Percentiles rank a stretch among this genome's conserved stretches.
Conservation (phyloP, 2,113 vertebrate species). For the Crotalus horridus region DNA sequence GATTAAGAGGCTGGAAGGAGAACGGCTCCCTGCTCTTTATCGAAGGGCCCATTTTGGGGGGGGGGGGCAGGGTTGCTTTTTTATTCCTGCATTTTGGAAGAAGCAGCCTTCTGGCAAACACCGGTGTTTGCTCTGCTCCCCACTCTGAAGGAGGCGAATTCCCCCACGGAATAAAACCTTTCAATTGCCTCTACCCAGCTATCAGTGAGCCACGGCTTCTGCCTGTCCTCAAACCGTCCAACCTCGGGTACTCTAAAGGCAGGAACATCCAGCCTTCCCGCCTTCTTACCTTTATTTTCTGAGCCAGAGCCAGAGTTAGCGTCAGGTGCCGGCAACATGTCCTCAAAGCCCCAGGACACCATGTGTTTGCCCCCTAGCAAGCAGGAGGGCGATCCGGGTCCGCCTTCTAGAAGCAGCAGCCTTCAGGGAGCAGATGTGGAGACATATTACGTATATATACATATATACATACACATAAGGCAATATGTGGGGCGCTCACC, state of each 20-base stretch:
- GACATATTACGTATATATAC: background rate
- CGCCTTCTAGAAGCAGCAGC: slow-evolving; percentile 93
- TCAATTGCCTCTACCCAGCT: too few relatives aligned
- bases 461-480: background rate
- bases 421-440: slow-evolving; percentile 63
- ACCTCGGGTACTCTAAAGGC: background rate
- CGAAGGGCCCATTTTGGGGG: background rate
- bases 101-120: background rate
- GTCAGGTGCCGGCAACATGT: slow-evolving; percentile 94
- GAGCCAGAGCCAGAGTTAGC: slow-evolving; percentile 80
- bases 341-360: slow-evolving; percentile 98
- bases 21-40: background rate
- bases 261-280: background rate
- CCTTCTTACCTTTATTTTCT: slow-evolving; percentile 88
- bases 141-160: background rate
- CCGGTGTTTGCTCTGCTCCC: too few relatives aligned
- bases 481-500: fast-evolving
- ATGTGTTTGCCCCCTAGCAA: slow-evolving; percentile 94
- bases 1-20: background rate
- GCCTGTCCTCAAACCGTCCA: background rate
- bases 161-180: background rate
- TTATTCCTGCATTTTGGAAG: background rate
- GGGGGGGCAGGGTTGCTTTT: background rate
- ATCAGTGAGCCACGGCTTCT: background rate
- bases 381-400: slow-evolving; percentile 94